Conservation (phyloP, 2,113 vertebrate genomes). For the Boulengeromyrus knoepffleri region DNA sequence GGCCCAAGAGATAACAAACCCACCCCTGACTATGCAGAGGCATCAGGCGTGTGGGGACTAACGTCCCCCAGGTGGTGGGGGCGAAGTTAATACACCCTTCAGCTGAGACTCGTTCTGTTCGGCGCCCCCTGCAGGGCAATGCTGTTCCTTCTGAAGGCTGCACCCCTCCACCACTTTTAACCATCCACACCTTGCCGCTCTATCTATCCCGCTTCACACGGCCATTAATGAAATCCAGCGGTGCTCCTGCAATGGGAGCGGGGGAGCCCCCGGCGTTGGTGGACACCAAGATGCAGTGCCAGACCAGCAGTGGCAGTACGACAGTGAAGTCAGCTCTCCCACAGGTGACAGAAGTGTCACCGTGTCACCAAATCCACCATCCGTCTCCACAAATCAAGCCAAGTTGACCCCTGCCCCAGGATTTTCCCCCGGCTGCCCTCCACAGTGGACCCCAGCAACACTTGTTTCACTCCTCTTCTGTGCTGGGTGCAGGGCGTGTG, state of each 20-base stretch:
- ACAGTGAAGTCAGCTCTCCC: background rate
- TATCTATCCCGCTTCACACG: background rate
- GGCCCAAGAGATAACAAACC: background rate
- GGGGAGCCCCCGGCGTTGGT: background rate
- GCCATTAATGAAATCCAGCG: constrained; percentile 11
- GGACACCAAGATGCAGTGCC: background rate
- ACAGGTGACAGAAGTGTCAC: background rate
- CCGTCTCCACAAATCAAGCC: constrained; percentile 35
- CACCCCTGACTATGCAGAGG: background rate
- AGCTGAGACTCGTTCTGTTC: background rate
- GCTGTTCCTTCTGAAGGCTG: background rate
- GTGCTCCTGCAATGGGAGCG: background rate
- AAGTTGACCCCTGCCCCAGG: constrained; percentile 49
- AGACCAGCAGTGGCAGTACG: background rate
- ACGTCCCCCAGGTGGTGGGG: background rate
- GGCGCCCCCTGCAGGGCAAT: background rate
- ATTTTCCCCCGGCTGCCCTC: constrained; percentile 77
- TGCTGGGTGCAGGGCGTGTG: constrained; percentile 58
- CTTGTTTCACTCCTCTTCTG: constrained; percentile 70
- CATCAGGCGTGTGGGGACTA: background rate
- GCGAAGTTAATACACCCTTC: background rate
- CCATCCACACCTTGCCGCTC: background rate
- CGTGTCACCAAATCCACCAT: constrained; percentile 6
- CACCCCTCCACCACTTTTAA: background rate
- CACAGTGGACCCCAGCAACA: constrained; percentile 76